Conservation (phyloP, 2,113 vertebrate species). For the Ascaphus truei region DNA sequence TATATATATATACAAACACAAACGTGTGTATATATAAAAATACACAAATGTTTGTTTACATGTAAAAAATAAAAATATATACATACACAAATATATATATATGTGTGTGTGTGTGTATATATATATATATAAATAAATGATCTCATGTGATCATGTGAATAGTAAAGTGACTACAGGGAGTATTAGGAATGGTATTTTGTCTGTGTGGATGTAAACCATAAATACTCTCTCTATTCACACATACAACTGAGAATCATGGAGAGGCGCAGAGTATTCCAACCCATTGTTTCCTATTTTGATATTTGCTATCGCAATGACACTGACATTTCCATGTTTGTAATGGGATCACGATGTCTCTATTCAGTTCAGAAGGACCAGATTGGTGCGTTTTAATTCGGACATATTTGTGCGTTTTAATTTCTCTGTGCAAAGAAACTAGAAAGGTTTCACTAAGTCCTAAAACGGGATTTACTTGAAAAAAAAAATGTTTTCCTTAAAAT, state of each 20-base stretch:
- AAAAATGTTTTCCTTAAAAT: slow-evolving; percentile 21
- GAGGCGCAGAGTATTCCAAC: no score
- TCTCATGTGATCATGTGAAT: no score
- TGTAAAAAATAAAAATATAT: background rate
- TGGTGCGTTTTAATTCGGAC: background rate
- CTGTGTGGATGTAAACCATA: no score
- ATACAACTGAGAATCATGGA: no score
- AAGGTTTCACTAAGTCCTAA: background rate
- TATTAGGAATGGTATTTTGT: no score
- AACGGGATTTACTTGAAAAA: background rate
- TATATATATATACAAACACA: background rate
- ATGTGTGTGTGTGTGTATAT: background rate
- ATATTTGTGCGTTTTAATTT: background rate
- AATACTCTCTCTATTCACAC: no score
- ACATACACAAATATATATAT: background rate
- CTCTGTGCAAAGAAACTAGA: background rate
- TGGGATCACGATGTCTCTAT: background rate
- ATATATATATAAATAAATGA: background rate
- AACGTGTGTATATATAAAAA: background rate
- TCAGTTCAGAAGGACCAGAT: background rate
- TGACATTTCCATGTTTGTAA: background rate
- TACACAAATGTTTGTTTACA: background rate
- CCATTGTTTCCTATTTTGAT: no score
- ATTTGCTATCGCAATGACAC: background rate
- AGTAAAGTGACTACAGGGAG: no score